These are phyloP conservation scores for Camponotus pennsylvanicus DNA, from an alignment of 1,140 invertebrate species.

Conservation along the genomic window DNA sequence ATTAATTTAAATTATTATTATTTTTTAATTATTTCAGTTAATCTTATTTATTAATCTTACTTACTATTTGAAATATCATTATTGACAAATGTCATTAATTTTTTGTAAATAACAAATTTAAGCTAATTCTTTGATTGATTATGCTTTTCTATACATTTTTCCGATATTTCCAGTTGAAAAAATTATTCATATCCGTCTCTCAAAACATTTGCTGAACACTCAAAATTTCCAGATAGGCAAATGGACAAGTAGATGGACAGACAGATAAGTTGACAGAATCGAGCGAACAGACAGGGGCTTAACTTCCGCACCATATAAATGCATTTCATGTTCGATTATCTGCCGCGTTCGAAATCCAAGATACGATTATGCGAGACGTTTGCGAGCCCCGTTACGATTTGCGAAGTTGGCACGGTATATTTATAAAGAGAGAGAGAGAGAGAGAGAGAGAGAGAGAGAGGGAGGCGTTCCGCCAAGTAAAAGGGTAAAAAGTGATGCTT, in stretches of 20 bases:
- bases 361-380: constrained; percentile 27
- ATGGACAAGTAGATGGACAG: background rate
- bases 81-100: background rate
- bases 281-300: background rate
- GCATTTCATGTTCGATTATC: constrained; percentile 14
- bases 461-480: constrained; percentile 18
- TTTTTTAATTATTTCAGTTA: too few species aligned
- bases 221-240: constrained; percentile 16
- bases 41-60: too few species aligned
- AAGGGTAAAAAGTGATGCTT: constrained; percentile 40
- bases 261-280: constrained; percentile 13
- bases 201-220: constrained; percentile 53
- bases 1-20: too few species aligned
- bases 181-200: constrained; percentile 19
- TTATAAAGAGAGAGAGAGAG: constrained; percentile 12
- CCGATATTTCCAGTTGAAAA: background rate
- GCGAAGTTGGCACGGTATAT: constrained; percentile 33
- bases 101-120: background rate
- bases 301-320: constrained; percentile 20
- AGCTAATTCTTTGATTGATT: background rate
- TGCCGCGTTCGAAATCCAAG: background rate
- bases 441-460: background rate
- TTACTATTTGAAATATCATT: too few species aligned
- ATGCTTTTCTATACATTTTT: background rate
- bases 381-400: background rate